Conservation (phyloP, 2,888 invertebrate species). For the Drosophila bunnanda region DNA sequence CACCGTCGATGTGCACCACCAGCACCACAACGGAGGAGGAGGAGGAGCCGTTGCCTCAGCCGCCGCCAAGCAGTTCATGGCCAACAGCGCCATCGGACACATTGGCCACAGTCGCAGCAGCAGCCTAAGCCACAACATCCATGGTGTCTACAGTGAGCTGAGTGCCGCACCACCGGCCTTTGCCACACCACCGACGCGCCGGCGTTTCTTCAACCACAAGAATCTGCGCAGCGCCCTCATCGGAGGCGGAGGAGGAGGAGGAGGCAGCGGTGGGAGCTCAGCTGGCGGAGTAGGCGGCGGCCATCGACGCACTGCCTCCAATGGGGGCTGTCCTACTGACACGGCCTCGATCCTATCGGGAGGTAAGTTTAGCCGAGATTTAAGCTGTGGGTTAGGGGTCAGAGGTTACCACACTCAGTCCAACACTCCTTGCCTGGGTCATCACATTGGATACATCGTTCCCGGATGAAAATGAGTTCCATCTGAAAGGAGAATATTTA, state of each 20-base stretch:
- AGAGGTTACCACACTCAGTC: background rate
- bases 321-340: constrained; percentile 85
- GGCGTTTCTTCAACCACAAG: constrained; percentile 92
- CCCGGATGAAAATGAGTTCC: background rate
- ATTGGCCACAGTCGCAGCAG: constrained; percentile 43
- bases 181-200: constrained; percentile 91
- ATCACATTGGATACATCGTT: background rate
- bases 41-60: constrained; percentile 1
- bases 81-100: constrained; percentile 37
- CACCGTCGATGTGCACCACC: constrained; percentile 69
- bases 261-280: background rate
- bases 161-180: constrained; percentile 88
- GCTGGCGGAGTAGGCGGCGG: constrained; percentile 17
- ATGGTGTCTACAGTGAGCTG: constrained; percentile 73
- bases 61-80: constrained; percentile 56
- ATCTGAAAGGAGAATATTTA: background rate
- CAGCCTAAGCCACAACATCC: constrained; percentile 69
- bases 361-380: constrained; percentile 67
- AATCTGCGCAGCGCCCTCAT: constrained; percentile 92
- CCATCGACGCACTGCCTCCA: constrained; percentile 83
- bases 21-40: constrained; percentile 44
- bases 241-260: constrained; percentile 45
- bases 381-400: constrained; percentile 31
- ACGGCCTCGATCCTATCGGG: constrained; percentile 82
- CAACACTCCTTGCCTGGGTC: background rate